Percentiles rank a stretch among this genome's conserved stretches.
Evolutionary conservation across 2,113 vertebrate genomes (phyloP).

Genomic region (Phodopus roborovskii): DNA sequence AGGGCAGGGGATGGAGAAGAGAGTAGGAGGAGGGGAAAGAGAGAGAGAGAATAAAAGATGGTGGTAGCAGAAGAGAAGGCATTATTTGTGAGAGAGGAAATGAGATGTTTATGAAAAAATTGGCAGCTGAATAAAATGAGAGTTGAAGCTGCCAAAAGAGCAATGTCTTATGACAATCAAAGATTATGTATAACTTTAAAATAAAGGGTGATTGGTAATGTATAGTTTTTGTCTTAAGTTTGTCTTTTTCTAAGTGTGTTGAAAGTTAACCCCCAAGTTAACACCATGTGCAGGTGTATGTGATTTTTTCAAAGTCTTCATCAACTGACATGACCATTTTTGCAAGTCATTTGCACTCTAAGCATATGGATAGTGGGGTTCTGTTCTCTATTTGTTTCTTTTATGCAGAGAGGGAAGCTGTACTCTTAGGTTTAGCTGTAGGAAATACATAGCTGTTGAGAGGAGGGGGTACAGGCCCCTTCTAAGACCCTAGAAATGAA

Average conservation of each 20-base stretch:
- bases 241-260: background rate
- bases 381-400: background rate
- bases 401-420: background rate
- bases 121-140: background rate
- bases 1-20: background rate
- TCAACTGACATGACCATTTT: background rate
- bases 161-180: background rate
- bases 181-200: background rate
- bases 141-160: background rate
- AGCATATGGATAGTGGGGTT: background rate
- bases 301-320: slow-evolving; percentile 7
- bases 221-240: background rate
- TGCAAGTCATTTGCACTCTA: background rate
- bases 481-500: background rate
- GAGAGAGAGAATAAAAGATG: accelerated
- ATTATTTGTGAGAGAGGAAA: background rate
- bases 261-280: background rate
- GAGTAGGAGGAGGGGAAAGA: background rate
- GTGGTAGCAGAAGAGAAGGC: background rate
- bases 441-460: background rate
- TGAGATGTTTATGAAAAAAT: background rate
- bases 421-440: background rate
- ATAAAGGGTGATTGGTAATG: background rate
- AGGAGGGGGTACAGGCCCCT: background rate
- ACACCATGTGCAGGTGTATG: background rate